These are phyloP conservation scores for Dipodomys ordii DNA, from an alignment of 2,113 vertebrate species.

Conservation along the genomic window DNA sequence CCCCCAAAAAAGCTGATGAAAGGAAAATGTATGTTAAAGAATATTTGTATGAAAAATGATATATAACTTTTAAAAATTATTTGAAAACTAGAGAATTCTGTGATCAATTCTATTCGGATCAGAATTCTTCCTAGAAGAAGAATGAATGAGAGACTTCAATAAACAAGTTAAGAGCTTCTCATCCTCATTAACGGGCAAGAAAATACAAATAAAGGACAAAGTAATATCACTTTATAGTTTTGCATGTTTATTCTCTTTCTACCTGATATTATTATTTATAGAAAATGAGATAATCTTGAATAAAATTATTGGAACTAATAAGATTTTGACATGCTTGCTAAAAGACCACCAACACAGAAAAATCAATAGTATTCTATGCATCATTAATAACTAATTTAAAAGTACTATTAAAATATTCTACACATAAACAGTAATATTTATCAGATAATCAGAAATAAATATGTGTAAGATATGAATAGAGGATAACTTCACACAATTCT, in stretches of 20 bases:
- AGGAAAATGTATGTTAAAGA: background rate
- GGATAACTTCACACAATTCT: background rate
- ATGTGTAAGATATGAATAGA: background rate
- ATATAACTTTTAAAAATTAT: background rate
- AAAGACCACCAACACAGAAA: background rate
- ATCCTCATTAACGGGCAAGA: background rate
- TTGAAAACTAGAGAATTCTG: background rate
- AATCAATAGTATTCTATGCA: background rate
- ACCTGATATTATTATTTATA: background rate
- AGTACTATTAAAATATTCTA: background rate
- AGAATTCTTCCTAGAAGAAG: background rate
- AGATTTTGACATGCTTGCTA: background rate
- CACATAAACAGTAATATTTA: background rate
- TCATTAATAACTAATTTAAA: constrained; percentile 4
- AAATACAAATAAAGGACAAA: background rate
- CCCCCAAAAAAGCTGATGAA: background rate
- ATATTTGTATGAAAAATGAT: background rate
- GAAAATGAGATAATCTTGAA: background rate
- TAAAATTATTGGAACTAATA: background rate
- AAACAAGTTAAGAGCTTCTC: background rate
- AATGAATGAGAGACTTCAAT: background rate
- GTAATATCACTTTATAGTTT: background rate
- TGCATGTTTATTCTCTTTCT: background rate
- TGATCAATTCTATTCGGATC: background rate
- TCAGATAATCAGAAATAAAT: background rate